Evolutionary conservation across 2,888 invertebrate genomes (phyloP).

Genomic region (Drosophila anceps): DNA sequence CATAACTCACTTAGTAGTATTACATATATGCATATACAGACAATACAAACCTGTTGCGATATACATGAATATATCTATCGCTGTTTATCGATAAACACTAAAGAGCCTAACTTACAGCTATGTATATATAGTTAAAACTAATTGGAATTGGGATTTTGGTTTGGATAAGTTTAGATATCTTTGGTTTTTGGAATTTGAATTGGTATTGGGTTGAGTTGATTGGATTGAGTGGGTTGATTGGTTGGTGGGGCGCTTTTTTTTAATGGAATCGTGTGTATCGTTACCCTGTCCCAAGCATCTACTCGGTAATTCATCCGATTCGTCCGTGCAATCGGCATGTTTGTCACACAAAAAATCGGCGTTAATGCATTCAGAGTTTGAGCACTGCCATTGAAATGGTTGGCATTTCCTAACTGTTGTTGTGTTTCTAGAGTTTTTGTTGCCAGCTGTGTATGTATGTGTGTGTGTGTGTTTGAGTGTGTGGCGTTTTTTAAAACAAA

Average conservation of each 20-base stretch:
- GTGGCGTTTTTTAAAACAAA: constrained; percentile 26
- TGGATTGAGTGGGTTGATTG: background rate
- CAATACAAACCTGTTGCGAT: constrained; percentile 47
- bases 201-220: constrained; percentile 6
- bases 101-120: constrained; percentile 37
- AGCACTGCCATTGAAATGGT: constrained; percentile 87
- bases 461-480: constrained; percentile 17
- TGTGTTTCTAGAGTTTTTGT: constrained; percentile 49
- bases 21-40: background rate
- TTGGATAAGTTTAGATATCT: background rate
- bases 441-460: constrained; percentile 31
- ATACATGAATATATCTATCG: background rate
- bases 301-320: constrained; percentile 86
- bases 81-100: constrained; percentile 16
- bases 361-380: constrained; percentile 88
- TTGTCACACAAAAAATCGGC: constrained; percentile 87
- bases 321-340: constrained; percentile 87
- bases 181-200: background rate
- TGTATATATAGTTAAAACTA: background rate
- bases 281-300: constrained; percentile 82
- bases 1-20: constrained; percentile 16
- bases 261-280: constrained; percentile 34
- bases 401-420: constrained; percentile 62
- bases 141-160: constrained; percentile 1
- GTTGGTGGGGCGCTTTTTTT: background rate